phyloP scores from a whole-genome alignment of 1,140 invertebrate species.

The Drosophila oshimai region DNA sequence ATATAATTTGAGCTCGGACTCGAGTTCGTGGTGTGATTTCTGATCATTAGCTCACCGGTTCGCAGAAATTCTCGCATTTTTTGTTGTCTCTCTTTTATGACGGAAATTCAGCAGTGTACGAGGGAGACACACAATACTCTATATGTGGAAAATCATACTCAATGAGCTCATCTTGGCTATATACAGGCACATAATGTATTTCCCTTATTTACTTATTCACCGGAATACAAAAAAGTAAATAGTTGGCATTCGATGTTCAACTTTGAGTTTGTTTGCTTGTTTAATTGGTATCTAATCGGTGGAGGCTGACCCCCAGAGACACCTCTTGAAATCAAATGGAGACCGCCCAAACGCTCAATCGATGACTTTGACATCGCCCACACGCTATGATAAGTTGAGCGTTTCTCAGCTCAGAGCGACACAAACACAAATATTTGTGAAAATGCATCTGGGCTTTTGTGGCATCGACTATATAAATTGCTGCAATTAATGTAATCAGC shows the following conservation, averaged over 20 bases:
- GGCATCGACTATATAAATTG: slow-evolving; percentile 45
- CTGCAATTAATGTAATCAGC: slow-evolving; percentile 65
- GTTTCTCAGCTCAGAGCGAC: slow-evolving; percentile 1
- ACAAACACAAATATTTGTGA: slow-evolving; percentile 7
- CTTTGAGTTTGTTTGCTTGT: slow-evolving; percentile 12
- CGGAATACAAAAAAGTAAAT: slow-evolving; percentile 1
- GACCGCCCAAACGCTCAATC: slow-evolving; percentile 2
- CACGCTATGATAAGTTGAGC: slow-evolving; percentile 56
- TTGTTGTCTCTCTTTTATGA: slow-evolving; percentile 25
- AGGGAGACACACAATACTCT: background rate
- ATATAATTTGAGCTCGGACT: slow-evolving; percentile 34
- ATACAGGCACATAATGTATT: slow-evolving; percentile 24
- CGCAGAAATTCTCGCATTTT: slow-evolving; percentile 36
- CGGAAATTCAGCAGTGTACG: slow-evolving; percentile 53
- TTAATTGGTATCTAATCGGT: slow-evolving; percentile 65
- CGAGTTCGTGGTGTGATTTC: slow-evolving; percentile 41
- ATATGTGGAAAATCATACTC: background rate
- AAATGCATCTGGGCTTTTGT: slow-evolving; percentile 9
- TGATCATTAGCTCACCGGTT: slow-evolving; percentile 69
- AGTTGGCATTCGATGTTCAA: slow-evolving; percentile 14
- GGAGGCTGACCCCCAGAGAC: slow-evolving; percentile 59
- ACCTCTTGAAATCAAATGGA: slow-evolving; percentile 36
- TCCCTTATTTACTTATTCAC: background rate
- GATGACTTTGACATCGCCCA: slow-evolving; percentile 57
- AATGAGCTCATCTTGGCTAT: slow-evolving; percentile 55